phyloP scores from a whole-genome alignment of 2,888 invertebrate genomes.

The Lymantria monacha region DNA sequence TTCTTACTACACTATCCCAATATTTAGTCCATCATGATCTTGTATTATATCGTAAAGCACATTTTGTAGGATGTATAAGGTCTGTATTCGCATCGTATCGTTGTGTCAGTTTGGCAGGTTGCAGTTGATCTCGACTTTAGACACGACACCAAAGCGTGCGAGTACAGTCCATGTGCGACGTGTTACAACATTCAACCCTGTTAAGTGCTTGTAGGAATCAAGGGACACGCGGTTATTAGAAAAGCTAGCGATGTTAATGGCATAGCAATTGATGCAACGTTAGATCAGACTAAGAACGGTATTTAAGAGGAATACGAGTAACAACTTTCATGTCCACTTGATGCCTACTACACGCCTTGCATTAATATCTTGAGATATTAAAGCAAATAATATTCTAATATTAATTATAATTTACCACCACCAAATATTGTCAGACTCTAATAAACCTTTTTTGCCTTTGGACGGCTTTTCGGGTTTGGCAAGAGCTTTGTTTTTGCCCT shows the following conservation, averaged over 20 bases:
- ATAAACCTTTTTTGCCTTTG: conserved; percentile 91
- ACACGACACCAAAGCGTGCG: conserved; percentile 37
- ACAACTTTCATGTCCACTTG: conserved; percentile 76
- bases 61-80: conserved; percentile 54
- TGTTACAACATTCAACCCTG: conserved; percentile 75
- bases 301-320: conserved; percentile 44
- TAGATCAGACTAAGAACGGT: conserved; percentile 52
- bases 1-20: conserved; percentile 71
- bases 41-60: conserved; percentile 58
- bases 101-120: conserved; percentile 25
- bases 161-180: conserved; percentile 65
- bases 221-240: conserved; percentile 76
- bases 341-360: conserved; percentile 60
- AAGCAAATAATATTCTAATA: conserved; percentile 53
- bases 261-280: conserved; percentile 60
- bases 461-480: conserved; percentile 81
- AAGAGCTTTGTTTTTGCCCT: conserved; percentile 77
- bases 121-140: conserved; percentile 26
- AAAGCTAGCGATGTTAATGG: conserved; percentile 69
- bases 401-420: conserved; percentile 85
- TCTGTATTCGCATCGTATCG: conserved; percentile 49
- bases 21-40: conserved; percentile 69
- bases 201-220: conserved; percentile 74
- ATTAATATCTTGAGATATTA: conserved; percentile 54
- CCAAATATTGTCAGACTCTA: conserved; percentile 92